Conservation (phyloP, 2,797 vertebrate species). For the Neosilurus hyrtlii region DNA sequence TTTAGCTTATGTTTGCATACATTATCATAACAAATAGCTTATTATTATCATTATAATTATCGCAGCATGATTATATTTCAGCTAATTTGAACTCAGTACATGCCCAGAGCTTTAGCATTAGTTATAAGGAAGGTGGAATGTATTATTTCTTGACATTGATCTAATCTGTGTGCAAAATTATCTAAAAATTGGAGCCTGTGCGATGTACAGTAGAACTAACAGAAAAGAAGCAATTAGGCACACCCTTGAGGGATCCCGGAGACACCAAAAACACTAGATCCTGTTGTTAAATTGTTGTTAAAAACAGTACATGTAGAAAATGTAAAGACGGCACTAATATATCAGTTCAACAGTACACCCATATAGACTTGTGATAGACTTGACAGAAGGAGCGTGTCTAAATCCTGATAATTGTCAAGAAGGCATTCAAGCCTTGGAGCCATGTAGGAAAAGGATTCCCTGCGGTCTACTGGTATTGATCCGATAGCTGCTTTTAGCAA, state of each 20-base stretch:
- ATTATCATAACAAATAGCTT: no score
- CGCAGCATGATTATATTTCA: no score
- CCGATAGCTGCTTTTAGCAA: conserved; percentile 27
- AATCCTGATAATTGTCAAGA: conserved; percentile 3
- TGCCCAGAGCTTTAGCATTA: not conserved
- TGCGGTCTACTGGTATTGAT: conserved; percentile 27
- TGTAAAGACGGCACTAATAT: not conserved
- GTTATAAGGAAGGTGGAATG: not conserved
- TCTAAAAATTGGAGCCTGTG: not conserved
- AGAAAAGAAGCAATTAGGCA: not conserved
- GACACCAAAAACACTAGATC: not conserved
- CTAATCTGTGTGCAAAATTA: not conserved
- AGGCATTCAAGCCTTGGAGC: conserved; percentile 18
- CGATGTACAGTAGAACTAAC: not conserved
- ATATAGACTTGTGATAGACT: not conserved
- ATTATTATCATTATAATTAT: no score
- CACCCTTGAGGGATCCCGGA: not conserved
- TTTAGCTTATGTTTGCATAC: no score
- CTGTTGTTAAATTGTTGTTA: not conserved
- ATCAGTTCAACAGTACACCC: not conserved
- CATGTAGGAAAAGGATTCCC: conserved; percentile 2
- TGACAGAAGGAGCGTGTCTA: not conserved
- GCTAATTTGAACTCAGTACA: no score
- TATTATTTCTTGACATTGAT: not conserved
- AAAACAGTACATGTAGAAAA: not conserved